A percentile compares a stretch with the other conserved stretches of the same genome.
Evolutionary conservation across 2,797 vertebrate species (phyloP).

Genomic region (Vireo griseus): DNA sequence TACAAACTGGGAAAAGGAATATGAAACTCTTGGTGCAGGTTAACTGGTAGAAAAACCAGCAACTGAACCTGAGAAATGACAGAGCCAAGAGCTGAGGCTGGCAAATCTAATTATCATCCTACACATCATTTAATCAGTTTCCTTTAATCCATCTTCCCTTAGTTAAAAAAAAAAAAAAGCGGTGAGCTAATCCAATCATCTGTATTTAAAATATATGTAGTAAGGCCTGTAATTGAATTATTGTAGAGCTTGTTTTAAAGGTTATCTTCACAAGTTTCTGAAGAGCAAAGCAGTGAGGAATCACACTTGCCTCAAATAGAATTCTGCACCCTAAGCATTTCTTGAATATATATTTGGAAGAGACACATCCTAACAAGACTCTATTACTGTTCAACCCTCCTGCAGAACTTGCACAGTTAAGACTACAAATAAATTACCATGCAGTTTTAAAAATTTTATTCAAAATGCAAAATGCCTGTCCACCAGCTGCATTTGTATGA

Average conservation of each 20-base stretch:
- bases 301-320: neutral
- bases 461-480: neutral
- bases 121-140: neutral
- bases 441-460: neutral
- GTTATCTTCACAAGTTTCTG: neutral
- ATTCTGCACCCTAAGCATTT: neutral
- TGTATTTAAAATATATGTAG: slow-evolving; percentile 3
- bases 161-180: neutral
- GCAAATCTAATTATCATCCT: neutral
- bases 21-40: neutral
- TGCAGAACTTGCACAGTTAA: neutral
- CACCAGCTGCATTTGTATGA: neutral
- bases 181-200: neutral
- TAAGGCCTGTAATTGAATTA: neutral
- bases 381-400: neutral
- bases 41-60: neutral
- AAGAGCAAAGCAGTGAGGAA: neutral
- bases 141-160: neutral
- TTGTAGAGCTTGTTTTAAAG: neutral
- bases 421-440: neutral
- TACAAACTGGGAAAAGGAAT: neutral
- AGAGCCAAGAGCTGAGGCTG: neutral
- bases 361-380: neutral
- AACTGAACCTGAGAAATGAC: neutral
- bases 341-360: neutral